A percentile compares a stretch with the other conserved stretches of the same genome.
Conservation (phyloP, 2,888 invertebrate species). For the Melanostoma scalare region DNA sequence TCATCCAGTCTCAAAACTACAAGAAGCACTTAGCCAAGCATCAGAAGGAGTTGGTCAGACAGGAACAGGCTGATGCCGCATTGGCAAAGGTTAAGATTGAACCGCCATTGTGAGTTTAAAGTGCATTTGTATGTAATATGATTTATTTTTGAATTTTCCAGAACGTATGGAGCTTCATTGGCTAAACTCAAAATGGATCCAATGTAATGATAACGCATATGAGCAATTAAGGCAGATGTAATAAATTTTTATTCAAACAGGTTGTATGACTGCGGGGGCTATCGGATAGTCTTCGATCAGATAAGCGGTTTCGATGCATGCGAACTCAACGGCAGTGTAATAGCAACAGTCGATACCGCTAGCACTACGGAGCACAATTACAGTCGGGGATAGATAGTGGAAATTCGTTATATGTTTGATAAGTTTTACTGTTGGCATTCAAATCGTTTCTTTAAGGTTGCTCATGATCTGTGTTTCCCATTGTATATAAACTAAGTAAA, state of each 20-base stretch:
- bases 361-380: constrained; percentile 45
- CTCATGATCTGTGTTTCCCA: constrained; percentile 8
- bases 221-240: constrained; percentile 11
- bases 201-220: constrained; percentile 76
- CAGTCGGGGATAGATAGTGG: constrained; percentile 39
- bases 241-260: constrained; percentile 73
- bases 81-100: constrained; percentile 68
- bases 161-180: constrained; percentile 75
- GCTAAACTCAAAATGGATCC: constrained; percentile 77
- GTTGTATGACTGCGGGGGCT: constrained; percentile 80
- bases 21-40: constrained; percentile 78
- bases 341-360: constrained; percentile 33
- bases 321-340: constrained; percentile 77
- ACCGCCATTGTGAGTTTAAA: constrained; percentile 66
- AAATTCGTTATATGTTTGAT: constrained; percentile 39
- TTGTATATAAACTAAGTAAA: constrained; percentile 19
- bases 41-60: constrained; percentile 57
- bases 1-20: constrained; percentile 80
- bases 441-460: neutral
- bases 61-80: constrained; percentile 61
- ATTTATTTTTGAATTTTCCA: constrained; percentile 56
- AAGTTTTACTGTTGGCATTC: constrained; percentile 8
- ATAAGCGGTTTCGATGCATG: constrained; percentile 80
- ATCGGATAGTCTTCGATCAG: constrained; percentile 79
- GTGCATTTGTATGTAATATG: constrained; percentile 73